These are phyloP conservation scores for Toxotes chatareus DNA, from an alignment of 2,113 vertebrate species.

Conservation along the genomic window DNA sequence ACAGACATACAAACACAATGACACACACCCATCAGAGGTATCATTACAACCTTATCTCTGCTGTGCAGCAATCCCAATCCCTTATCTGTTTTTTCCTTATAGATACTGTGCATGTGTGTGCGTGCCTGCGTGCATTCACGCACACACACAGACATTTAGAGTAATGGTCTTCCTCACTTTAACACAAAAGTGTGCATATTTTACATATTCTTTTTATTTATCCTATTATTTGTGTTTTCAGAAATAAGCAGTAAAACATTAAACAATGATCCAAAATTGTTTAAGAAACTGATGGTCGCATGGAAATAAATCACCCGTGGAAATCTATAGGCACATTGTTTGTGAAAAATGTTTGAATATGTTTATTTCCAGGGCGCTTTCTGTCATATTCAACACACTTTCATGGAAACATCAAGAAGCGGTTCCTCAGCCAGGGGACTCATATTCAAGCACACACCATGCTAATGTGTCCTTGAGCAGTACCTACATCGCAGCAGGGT, in stretches of 20 bases:
- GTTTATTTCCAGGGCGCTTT: too few species aligned
- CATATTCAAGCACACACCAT: neutral
- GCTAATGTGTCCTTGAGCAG: neutral
- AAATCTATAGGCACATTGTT: neutral
- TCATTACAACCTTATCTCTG: slow-evolving; percentile 48
- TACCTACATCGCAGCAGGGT: neutral
- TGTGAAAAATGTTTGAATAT: neutral
- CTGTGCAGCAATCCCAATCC: slow-evolving; percentile 14
- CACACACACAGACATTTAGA: neutral
- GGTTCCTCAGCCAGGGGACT: neutral
- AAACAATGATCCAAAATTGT: too few species aligned
- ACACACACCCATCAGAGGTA: neutral
- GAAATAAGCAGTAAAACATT: neutral
- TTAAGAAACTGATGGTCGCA: too few species aligned
- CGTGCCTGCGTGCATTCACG: neutral
- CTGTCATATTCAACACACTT: neutral
- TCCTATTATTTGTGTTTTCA: neutral
- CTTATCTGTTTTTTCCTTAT: neutral
- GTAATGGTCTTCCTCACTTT: neutral
- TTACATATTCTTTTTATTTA: neutral
- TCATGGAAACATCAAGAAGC: neutral
- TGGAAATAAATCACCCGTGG: neutral
- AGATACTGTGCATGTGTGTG: neutral
- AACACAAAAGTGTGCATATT: neutral
- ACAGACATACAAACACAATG: neutral